Base-by-base conservation (phyloP, 2,113 vertebrate species). In the Pogonocichla stellata region DNA sequence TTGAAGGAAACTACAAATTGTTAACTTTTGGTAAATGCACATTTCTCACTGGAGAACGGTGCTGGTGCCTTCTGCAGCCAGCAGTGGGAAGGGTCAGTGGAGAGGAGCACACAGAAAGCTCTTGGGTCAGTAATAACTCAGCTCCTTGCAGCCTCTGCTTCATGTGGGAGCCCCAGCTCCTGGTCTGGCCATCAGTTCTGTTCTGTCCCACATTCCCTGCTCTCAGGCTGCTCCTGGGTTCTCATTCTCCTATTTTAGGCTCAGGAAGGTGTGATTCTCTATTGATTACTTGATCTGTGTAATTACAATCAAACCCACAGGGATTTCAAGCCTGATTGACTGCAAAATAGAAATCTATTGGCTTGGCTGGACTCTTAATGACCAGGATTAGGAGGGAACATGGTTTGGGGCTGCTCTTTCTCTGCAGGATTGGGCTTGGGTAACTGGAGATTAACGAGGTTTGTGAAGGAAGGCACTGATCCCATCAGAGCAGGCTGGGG, bases 281-380 rank as follows among this genome's bases (percentile, higher is more conserved):
- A 98, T 98, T 88, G 97, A 98, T 98, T 96, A 96, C 90, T 38
- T 64, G 69, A 89, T 97, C 94, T 74, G 64, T 93, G 74, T 94
- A 96, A 97, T 97, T 98, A 91, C 95, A 90, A 75, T 81, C 82
- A 96, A 93, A 97, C 86, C 95, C 60, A 50, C 82, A 23, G 95
- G 89, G 92, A 97, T 97, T 98, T 98, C 97, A 98, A 97, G 97
- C 94, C 95, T 96, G 97, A 96, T 90, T 97, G 97, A 96, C 95
- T 96, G 94, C 96, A 97, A 98, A 98, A 98, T 97, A 98, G 96
- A 97, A 98, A 98, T 97, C 97, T 87, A 94, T 97, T 94, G 95
- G 88, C 80, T 96, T 95, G 95, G 88, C 16, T 66, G 92, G 92
- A 24, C 62, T 94, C 83, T 60, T 88, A 92, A 84, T 86, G 88